phyloP scores from a whole-genome alignment of 2,888 invertebrate genomes.

The Capitulum mitella region DNA sequence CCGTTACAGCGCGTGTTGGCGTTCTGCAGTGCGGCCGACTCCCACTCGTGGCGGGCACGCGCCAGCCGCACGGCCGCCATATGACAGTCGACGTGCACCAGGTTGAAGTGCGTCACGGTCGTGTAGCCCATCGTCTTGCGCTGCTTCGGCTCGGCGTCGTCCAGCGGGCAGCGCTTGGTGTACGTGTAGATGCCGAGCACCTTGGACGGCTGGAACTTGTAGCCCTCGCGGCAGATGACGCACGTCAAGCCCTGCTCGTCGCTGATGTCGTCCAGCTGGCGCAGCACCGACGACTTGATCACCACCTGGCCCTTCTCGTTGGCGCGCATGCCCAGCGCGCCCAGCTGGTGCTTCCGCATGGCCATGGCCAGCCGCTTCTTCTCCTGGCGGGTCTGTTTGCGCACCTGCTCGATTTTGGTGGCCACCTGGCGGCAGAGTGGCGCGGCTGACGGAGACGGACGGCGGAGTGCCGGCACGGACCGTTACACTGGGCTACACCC shows the following conservation, averaged over 20 bases:
- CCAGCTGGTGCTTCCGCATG: slow-evolving; percentile 90
- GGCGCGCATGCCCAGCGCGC: slow-evolving; percentile 85
- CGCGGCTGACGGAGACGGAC: too few relatives aligned
- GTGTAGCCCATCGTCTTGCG: slow-evolving; percentile 74
- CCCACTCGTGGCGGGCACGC: slow-evolving; percentile 86
- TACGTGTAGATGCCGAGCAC: slow-evolving; percentile 94
- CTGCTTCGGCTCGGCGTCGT: slow-evolving; percentile 77
- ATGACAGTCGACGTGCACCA: slow-evolving; percentile 97
- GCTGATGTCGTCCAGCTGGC: slow-evolving; percentile 79
- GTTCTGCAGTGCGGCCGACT: slow-evolving; percentile 93
- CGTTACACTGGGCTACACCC: too few relatives aligned
- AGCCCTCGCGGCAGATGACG: slow-evolving; percentile 96
- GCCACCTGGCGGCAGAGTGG: slow-evolving; percentile 71
- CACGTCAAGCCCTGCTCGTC: slow-evolving; percentile 91
- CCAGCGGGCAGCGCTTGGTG: slow-evolving; percentile 87
- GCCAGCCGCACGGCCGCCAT: slow-evolving; percentile 84
- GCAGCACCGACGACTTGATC: slow-evolving; percentile 73
- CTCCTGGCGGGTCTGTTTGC: slow-evolving; percentile 88
- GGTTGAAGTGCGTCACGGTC: slow-evolving; percentile 96
- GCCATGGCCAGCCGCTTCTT: slow-evolving; percentile 98
- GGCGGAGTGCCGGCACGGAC: too few relatives aligned
- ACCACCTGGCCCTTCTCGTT: slow-evolving; percentile 89
- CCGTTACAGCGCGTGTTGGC: slow-evolving; percentile 97
- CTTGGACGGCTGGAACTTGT: slow-evolving; percentile 79
- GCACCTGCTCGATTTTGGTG: slow-evolving; percentile 79